phyloP scores from a whole-genome alignment of 92 coral and sea anemone genomes.

The Umimayanthus kanabou region DNA sequence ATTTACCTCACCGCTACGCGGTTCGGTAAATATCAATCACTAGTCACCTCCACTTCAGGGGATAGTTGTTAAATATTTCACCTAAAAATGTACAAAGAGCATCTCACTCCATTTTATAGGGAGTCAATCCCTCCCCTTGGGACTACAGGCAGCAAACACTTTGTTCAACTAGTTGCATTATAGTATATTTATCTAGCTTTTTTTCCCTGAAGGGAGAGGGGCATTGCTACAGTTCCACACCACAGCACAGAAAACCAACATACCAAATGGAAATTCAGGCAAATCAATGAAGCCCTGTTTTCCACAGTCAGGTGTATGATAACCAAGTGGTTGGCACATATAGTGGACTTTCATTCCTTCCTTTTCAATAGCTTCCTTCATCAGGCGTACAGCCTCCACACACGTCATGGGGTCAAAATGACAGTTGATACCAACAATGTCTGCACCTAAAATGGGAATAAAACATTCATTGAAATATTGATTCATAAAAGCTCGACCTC shows the following conservation, averaged over 20 bases:
- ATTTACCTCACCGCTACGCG: no score
- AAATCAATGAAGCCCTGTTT: slow-evolving; percentile 97
- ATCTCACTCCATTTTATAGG: no score
- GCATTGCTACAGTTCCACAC: no score
- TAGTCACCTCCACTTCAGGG: no score
- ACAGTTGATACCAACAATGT: slow-evolving; percentile 91
- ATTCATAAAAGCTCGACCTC: not conserved
- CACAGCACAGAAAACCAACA: slow-evolving; percentile 4
- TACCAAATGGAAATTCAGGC: slow-evolving; percentile 98
- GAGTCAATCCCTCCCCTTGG: no score
- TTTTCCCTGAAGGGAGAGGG: no score
- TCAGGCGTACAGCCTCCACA: slow-evolving; percentile 75
- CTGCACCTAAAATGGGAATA: slow-evolving; percentile 75
- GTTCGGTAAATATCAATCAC: no score
- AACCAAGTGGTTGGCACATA: slow-evolving; percentile 95
- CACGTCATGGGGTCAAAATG: slow-evolving; percentile 86
- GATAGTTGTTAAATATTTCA: no score
- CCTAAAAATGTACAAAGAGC: no score
- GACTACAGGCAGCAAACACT: not conserved
- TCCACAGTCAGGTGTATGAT: slow-evolving; percentile 86
- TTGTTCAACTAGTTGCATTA: not conserved
- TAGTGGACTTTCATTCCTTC: slow-evolving; percentile 88
- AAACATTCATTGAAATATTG: not conserved
- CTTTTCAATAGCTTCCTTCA: slow-evolving; percentile 91
- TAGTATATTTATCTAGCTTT: no score